Conservation (phyloP, 37 sponge, comb jelly and placozoan genomes). For the Diacarnus erythraeanus region DNA sequence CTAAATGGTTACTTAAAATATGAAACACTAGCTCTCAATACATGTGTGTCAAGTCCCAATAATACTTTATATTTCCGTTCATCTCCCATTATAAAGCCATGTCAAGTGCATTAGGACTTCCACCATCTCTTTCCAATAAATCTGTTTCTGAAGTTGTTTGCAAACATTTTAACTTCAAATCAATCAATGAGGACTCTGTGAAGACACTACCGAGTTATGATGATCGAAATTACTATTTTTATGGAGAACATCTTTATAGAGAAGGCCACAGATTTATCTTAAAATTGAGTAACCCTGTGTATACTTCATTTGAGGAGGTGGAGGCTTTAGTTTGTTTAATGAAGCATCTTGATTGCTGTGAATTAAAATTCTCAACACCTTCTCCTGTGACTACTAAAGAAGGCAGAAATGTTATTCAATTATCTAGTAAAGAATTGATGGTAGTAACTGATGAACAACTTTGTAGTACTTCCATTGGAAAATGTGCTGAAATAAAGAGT, state of each 20-base stretch:
- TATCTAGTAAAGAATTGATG: neutral
- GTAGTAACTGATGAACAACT: neutral
- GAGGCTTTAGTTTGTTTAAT: conserved; percentile 20
- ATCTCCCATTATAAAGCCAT: neutral
- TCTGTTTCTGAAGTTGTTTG: conserved; percentile 1
- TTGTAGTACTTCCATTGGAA: neutral
- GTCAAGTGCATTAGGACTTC: conserved; percentile 9
- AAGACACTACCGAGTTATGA: conserved; percentile 49
- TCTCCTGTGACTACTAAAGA: neutral
- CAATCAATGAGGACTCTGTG: conserved; percentile 9
- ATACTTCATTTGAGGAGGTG: conserved; percentile 1
- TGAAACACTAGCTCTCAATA: too few species aligned
- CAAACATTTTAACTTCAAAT: conserved; percentile 25
- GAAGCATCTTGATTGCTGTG: conserved; percentile 19
- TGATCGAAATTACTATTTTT: conserved; percentile 58
- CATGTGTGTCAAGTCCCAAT: too few species aligned
- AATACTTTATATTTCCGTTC: too few species aligned
- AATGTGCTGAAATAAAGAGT: neutral
- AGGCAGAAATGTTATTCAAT: neutral
- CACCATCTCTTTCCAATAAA: conserved; percentile 14
- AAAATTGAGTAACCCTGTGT: conserved; percentile 1
- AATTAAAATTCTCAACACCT: neutral
- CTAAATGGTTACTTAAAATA: too few species aligned
- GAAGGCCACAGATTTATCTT: neutral
- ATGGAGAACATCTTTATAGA: neutral